Evolutionary conservation across 1,140 invertebrate genomes (phyloP).

Genomic region (Dolichoris vasculosae): DNA sequence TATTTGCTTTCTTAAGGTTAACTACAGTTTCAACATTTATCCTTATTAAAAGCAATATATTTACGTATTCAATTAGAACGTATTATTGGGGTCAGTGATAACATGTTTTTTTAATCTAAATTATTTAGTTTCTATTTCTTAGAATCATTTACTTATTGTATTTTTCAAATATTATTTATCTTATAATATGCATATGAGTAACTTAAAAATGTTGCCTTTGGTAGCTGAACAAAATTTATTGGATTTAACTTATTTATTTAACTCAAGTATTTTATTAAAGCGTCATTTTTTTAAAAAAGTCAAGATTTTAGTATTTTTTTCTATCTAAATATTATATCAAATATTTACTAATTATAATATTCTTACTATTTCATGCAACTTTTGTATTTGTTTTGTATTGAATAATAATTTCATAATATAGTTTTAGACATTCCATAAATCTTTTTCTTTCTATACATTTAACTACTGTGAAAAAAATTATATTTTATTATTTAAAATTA

Average conservation of each 20-base stretch:
- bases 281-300: background rate
- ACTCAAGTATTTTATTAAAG: background rate
- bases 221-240: background rate
- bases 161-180: constrained; percentile 13
- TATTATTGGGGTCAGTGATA: background rate
- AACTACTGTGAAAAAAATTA: no score
- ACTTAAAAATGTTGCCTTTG: background rate
- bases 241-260: background rate
- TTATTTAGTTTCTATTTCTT: background rate
- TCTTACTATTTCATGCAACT: background rate
- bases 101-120: background rate
- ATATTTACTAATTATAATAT: background rate
- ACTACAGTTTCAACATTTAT: background rate
- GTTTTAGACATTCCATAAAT: no score
- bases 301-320: background rate
- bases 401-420: no score
- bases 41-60: background rate
- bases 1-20: background rate
- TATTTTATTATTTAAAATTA: no score
- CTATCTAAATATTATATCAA: background rate
- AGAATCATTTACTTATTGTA: background rate
- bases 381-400: background rate
- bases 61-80: background rate
- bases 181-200: background rate
- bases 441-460: no score